A percentile compares a stretch with the other conserved stretches of the same genome.
Evolutionary conservation across 2,888 invertebrate species (phyloP).

Genomic region (Drosophila conformis): DNA sequence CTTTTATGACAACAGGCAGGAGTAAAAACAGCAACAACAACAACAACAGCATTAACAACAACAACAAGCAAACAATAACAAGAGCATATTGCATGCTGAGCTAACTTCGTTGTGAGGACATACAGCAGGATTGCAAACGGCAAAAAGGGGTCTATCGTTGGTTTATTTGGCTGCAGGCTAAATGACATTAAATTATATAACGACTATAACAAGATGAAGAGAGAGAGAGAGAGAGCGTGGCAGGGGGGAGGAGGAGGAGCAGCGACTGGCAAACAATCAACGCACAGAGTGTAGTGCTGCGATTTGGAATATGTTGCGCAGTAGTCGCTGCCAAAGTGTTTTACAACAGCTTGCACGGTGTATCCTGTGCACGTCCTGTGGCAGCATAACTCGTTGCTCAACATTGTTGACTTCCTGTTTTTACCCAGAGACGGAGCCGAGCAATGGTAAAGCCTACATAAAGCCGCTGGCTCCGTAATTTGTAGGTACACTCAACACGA

Average conservation of each 20-base stretch:
- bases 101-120: conserved; percentile 20
- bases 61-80: conserved; percentile 35
- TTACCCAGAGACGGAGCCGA: conserved; percentile 27
- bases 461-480: conserved; percentile 58
- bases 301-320: conserved; percentile 64
- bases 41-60: conserved; percentile 3
- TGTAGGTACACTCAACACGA: conserved; percentile 68
- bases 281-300: conserved; percentile 36
- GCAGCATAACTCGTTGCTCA: conserved; percentile 49
- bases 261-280: conserved; percentile 42
- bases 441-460: conserved; percentile 42
- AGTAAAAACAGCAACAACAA: conserved; percentile 15
- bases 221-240: conserved; percentile 8
- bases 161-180: conserved; percentile 81
- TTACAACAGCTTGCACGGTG: conserved; percentile 80
- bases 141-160: conserved; percentile 60
- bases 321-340: conserved; percentile 68
- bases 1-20: conserved; percentile 14
- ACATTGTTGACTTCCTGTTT: conserved; percentile 77
- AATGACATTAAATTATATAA: conserved; percentile 81
- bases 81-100: conserved; percentile 48
- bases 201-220: conserved; percentile 55
- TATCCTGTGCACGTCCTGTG: conserved; percentile 82
- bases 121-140: conserved; percentile 25
- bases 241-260: conserved; percentile 16